Conservation (phyloP, 1,140 invertebrate genomes). For the Scaptomyza montana region DNA sequence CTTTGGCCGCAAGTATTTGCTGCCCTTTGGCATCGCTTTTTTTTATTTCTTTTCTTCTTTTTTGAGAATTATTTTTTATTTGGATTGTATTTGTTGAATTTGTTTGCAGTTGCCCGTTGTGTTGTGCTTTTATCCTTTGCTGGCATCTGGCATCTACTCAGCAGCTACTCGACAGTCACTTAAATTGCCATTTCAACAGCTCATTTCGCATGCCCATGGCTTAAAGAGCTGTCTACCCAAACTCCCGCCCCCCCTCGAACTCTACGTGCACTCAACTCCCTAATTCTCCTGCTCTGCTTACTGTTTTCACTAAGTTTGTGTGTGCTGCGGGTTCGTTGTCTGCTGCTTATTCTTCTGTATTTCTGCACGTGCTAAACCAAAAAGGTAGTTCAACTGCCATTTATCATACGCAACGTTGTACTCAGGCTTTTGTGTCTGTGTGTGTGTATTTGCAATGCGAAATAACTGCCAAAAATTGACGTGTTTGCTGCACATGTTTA, state of each 20-base stretch:
- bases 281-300: neutral
- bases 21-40: constrained; percentile 40
- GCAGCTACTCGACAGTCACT: constrained; percentile 71
- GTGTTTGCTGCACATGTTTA: constrained; percentile 54
- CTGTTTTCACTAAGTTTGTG: constrained; percentile 15
- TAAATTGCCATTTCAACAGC: constrained; percentile 80
- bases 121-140: constrained; percentile 65
- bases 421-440: constrained; percentile 18
- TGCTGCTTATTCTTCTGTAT: constrained; percentile 15
- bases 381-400: constrained; percentile 74
- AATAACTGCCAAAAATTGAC: constrained; percentile 57
- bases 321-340: constrained; percentile 53
- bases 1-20: constrained; percentile 49
- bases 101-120: constrained; percentile 31
- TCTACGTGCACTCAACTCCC: constrained; percentile 12
- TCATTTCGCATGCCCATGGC: constrained; percentile 64
- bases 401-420: constrained; percentile 76
- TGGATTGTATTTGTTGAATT: constrained; percentile 35
- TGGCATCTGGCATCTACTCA: constrained; percentile 57
- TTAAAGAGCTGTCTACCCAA: constrained; percentile 35
- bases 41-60: neutral
- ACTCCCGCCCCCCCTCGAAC: too few species aligned
- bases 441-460: constrained; percentile 27
- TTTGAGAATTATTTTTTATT: neutral
- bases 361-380: constrained; percentile 72